Evolutionary conservation across 1,140 invertebrate species (phyloP).

Genomic region (Teleogryllus occipitalis): DNA sequence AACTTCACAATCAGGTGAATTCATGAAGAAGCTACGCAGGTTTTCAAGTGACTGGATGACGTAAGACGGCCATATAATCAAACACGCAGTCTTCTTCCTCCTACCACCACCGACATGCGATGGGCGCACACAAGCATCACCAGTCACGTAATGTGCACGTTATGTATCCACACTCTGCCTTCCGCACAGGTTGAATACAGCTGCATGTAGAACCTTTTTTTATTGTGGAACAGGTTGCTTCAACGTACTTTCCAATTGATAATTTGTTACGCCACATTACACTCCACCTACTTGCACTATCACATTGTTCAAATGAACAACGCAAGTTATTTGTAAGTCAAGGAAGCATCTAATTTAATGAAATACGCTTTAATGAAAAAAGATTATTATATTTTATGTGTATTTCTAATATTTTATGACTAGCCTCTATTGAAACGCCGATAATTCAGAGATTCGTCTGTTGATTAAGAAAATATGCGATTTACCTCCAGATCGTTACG

Average conservation of each 20-base stretch:
- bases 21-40: background rate
- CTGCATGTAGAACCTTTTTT: background rate
- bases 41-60: background rate
- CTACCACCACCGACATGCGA: background rate
- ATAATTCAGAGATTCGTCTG: too few species aligned
- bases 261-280: background rate
- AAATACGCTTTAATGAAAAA: too few species aligned
- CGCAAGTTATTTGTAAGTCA: too few species aligned
- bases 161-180: background rate
- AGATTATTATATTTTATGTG: too few species aligned
- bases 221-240: background rate
- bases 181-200: background rate
- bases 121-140: background rate
- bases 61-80: background rate
- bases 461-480: too few species aligned
- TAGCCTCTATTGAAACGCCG: too few species aligned
- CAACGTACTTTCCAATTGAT: background rate
- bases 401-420: too few species aligned
- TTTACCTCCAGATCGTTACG: too few species aligned
- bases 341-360: too few species aligned
- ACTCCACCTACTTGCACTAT: background rate
- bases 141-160: background rate
- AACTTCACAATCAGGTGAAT: background rate
- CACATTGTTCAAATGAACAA: too few species aligned
- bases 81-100: background rate